Base-by-base conservation (phyloP, 2,797 vertebrate species). In the Eupleurogrammus muticus region DNA sequence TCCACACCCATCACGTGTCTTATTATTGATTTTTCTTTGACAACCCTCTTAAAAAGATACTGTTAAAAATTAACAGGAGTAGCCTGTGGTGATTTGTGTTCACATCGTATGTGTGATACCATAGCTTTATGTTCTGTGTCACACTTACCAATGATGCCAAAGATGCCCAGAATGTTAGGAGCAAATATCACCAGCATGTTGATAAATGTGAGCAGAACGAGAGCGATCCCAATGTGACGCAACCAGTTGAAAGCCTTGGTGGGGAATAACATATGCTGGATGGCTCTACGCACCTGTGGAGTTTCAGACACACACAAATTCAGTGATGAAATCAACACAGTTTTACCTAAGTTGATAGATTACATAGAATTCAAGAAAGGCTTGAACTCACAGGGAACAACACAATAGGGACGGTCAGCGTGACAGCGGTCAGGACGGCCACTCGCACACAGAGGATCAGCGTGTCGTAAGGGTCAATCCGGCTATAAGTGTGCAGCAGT, bases 141-240 rank as follows among this genome's bases (percentile, higher is more conserved):
- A 13, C 77, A 92, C 97, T 90, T 66, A 99, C 98, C 98, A 0
- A 99, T 99, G 81, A 99, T 51, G 72, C 98, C 98, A 0, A 99
- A 99, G 93, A 99, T 99, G 80, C 95, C 97, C 1, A 99, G 92
- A 87, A 99, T 99, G 86, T 96, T 97, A 3, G 98, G 98, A 36
- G 98, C 98, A 0, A 99, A 99, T 88, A 99, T 99, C 84, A 99
- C 98, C 46, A 99, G 90, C 68, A 99, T 89, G 88, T 98, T 98
- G 92, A 99, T 99, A 14, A 95, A 56, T 0, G 88, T 94, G 73
- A 99, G 95, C 75, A 99, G 93, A 62, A 89, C 19, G 9, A 92
- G 0, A 0, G 98, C 98, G 0, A 99, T 99, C 87, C 86, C 64
- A 0, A 72, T 34, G 11, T 99, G 98, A 64, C 96, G 94, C 73